These are phyloP conservation scores for Tetraneura akinire DNA, from an alignment of 1,140 invertebrate species.

Conservation along the genomic window DNA sequence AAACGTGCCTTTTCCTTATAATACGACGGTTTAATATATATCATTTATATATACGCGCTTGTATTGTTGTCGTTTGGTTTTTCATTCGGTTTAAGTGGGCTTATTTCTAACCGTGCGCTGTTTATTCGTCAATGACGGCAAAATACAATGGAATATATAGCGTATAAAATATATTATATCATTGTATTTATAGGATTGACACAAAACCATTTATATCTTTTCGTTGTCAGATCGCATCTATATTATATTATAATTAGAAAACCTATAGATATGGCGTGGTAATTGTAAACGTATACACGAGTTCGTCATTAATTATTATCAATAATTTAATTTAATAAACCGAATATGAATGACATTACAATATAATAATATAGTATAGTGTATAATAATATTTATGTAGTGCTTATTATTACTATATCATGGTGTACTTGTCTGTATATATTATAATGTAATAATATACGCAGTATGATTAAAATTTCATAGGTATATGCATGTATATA, in stretches of 20 bases:
- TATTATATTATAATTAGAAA: too few species aligned
- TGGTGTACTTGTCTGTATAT: too few species aligned
- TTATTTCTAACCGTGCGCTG: slow-evolving; percentile 12
- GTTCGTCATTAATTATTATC: slow-evolving; percentile 1
- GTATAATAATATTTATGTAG: too few species aligned
- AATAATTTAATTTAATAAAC: slow-evolving; percentile 3
- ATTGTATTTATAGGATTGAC: slow-evolving; percentile 35
- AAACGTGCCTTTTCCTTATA: slow-evolving; percentile 21
- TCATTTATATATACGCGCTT: too few species aligned
- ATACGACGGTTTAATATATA: background rate
- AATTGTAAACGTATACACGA: background rate
- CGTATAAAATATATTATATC: slow-evolving; percentile 24
- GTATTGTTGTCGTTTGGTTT: background rate
- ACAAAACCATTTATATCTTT: slow-evolving; percentile 15
- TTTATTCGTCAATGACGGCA: slow-evolving; percentile 39
- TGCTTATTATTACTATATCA: too few species aligned
- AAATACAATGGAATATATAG: slow-evolving; percentile 21
- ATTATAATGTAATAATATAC: too few species aligned
- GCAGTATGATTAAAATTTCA: too few species aligned
- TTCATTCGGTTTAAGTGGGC: slow-evolving; percentile 18
- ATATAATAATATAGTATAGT: too few species aligned
- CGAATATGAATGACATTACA: background rate
- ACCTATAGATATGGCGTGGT: too few species aligned
- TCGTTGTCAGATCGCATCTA: background rate
- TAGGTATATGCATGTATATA: too few species aligned